Evolutionary conservation across 2,888 invertebrate species (phyloP).

Genomic region (Tenthredo amoena): DNA sequence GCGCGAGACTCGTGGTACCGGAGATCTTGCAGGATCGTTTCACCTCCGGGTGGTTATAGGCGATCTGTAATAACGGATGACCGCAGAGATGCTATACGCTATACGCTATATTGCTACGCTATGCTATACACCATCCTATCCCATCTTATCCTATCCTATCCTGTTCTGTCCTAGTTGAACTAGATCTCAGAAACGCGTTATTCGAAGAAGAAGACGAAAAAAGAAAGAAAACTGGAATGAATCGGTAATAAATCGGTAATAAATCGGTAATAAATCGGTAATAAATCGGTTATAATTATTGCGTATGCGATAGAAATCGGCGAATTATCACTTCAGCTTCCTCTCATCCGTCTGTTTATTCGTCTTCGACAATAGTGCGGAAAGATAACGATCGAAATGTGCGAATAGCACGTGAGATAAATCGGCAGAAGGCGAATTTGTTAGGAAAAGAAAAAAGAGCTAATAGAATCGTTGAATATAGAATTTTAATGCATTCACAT

Average conservation of each 20-base stretch:
- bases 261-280: background rate
- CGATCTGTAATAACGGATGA: constrained; percentile 19
- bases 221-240: background rate
- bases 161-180: background rate
- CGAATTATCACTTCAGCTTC: background rate
- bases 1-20: constrained; percentile 58
- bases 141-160: too few relatives aligned
- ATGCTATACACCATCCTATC: too few relatives aligned
- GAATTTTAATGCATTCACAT: background rate
- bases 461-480: background rate
- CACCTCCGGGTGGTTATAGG: constrained; percentile 60
- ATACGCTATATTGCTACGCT: background rate
- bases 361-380: background rate
- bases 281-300: background rate
- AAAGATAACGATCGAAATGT: background rate
- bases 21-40: constrained; percentile 56
- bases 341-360: background rate
- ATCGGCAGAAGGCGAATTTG: background rate
- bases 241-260: too few relatives aligned
- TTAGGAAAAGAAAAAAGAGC: background rate
- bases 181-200: background rate
- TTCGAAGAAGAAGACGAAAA: background rate
- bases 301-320: background rate
- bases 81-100: background rate
- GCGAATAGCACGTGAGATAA: background rate